Base-by-base conservation (phyloP, 2,888 invertebrate genomes). In the Notocelia uddmanniana region DNA sequence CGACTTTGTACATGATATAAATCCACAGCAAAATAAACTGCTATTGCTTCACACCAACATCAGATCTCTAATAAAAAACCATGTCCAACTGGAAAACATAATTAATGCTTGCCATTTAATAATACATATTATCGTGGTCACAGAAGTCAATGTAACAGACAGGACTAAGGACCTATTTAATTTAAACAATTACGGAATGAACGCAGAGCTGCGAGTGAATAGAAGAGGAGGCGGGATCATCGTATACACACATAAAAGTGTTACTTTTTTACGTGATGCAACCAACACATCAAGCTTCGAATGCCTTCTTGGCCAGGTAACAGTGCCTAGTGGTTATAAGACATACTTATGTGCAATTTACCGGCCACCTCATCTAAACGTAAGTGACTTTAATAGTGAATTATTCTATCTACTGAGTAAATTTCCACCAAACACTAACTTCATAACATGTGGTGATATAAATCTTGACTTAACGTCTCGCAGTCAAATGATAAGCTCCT, bases 331-430 rank as follows among this genome's bases (percentile, higher is more conserved):
- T 50, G 19, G 50, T 6, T 50, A 50, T 19, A 50, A 19, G 6
- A 19, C 10, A 10, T 10, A 19, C 6, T 1, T 50, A 8, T 50
- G 50, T 50, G 50, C 50, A 10, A 50, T 50, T 19, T 50, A 50
- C 50, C 50, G 50, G 10, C 37, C 48, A 26, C 23, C 23, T 5
- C 15, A 31, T 2, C 19, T 21, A 21, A 21, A 11, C 13, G 21
- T 23, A 50, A 50, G 50, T 19, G 50, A 50, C 13, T 52, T 52
- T 23, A 52, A 19, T 21, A 52, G 52, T 52, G 52, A 52, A 10
- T 52, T 52, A 23, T 21, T 13, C 21, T 23, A 21, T 11, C 13
- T 52, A 3, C 21, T 52, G 21, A 13, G 2, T 23, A 52, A 52
- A 52, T 52, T 23, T 13, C 52, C 52, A 10, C 11, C 3, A 2